Conservation (phyloP, 2,113 vertebrate species). For the Blennius ocellaris region DNA sequence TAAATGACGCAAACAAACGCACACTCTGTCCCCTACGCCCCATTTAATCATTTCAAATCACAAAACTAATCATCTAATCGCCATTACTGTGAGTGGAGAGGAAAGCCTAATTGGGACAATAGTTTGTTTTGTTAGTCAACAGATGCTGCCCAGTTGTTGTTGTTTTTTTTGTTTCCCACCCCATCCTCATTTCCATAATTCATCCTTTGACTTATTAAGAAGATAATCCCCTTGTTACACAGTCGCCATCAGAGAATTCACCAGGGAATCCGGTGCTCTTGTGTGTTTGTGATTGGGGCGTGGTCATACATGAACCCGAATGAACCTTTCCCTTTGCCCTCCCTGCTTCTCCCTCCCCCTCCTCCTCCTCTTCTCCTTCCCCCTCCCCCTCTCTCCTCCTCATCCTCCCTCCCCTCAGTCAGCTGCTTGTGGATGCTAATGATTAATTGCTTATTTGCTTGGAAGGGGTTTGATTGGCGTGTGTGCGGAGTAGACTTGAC, state of each 20-base stretch:
- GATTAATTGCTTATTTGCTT: slow-evolving; percentile 78
- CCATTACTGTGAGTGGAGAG: slow-evolving; percentile 49
- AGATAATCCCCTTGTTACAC: slow-evolving; percentile 75
- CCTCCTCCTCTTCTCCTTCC: slow-evolving; percentile 10
- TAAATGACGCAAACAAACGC: slow-evolving; percentile 13
- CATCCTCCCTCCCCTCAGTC: slow-evolving; percentile 12
- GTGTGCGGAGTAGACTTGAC: slow-evolving; percentile 69
- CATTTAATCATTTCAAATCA: slow-evolving; percentile 71
- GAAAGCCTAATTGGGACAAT: slow-evolving; percentile 39
- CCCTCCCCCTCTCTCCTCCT: neutral
- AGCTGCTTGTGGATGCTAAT: slow-evolving; percentile 68
- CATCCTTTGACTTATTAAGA: slow-evolving; percentile 73
- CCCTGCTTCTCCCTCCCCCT: slow-evolving; percentile 29
- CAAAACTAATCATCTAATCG: slow-evolving; percentile 54
- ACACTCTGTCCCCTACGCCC: neutral
- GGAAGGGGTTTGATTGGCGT: slow-evolving; percentile 69
- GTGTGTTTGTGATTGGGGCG: slow-evolving; percentile 34
- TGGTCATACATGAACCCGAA: slow-evolving; percentile 51
- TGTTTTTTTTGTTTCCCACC: slow-evolving; percentile 13
- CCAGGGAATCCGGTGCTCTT: slow-evolving; percentile 36
- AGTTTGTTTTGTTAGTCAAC: slow-evolving; percentile 61
- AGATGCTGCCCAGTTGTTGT: slow-evolving; percentile 68
- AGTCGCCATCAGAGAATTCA: slow-evolving; percentile 41
- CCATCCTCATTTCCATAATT: slow-evolving; percentile 76
- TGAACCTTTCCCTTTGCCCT: slow-evolving; percentile 49